Base-by-base conservation (phyloP, 2,888 invertebrate genomes). In the Leptinotarsa haldemani region DNA sequence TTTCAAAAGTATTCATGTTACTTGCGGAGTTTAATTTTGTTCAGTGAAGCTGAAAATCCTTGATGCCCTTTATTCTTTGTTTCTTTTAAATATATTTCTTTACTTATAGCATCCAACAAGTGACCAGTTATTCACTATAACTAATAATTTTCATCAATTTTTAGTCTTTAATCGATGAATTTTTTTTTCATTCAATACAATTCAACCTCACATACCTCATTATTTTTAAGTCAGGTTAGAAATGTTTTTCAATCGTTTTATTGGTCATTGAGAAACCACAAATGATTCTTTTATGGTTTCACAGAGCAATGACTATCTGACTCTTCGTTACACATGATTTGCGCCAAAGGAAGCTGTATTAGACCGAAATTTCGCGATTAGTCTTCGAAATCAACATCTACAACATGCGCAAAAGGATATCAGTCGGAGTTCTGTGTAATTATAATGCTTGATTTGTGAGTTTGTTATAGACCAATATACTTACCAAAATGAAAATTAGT, bases 291-390 rank as follows among this genome's bases (percentile, higher is more conserved):
- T 61, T 61, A 40, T 61, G 18, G 9, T 61, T 61, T 7, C 61
- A 30, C 61, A 61, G 9, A n/a, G 12, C 30, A 18, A 40, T n/a
- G 61, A 40, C 61, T 30, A 30, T 61, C 61, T 61, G 16, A 61
- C 30, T 40, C 5, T 61, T 40, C 61, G 13, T 13, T 30, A 18
- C 9, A 30, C 30, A 61, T 9, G 40, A 40, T 30, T 61, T 61
- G 61, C 61, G 61, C 61, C 16, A 61, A 61, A 61, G 61, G 9
- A 56, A 20, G 56, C 56, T 22, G 56, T 12, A 16, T 61, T 61
- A 61, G 61, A 12, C 61, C 61, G 61, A 61, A 30, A 61, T 30
- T 15, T 61, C 61, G 61, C 61, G 61, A 61, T 61, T 61, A 61
- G 61, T 18, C 61, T 61, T 40, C 61, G 61, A 61, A 25, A 30